Conservation (phyloP, 2,797 vertebrate species). For the Peromyscus melanophrys region DNA sequence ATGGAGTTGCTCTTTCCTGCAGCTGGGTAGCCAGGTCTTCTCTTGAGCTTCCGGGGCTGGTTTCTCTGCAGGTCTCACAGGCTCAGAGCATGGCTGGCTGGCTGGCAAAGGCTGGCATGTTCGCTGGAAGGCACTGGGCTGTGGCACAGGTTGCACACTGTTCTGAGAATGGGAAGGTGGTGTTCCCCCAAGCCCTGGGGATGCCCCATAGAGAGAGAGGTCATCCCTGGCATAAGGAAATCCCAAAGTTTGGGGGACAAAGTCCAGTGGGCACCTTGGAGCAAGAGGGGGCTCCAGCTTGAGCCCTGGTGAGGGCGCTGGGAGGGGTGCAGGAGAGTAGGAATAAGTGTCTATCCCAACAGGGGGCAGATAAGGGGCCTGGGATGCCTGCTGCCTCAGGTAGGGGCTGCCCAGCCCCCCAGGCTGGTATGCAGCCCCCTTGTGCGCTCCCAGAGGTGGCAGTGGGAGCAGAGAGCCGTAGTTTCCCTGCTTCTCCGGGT, state of each 20-base stretch:
- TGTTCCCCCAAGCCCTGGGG: constrained; percentile 73
- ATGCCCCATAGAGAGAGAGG: background rate
- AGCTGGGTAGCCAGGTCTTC: constrained; percentile 52
- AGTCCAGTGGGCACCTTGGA: constrained; percentile 68
- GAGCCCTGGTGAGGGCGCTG: constrained; percentile 31
- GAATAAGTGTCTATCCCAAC: constrained; percentile 71
- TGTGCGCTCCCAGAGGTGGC: constrained; percentile 74
- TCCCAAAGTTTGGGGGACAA: background rate
- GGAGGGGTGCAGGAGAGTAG: rapidly evolving
- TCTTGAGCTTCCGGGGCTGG: background rate
- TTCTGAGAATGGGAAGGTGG: background rate
- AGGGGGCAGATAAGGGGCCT: constrained; percentile 65
- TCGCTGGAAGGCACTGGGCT: constrained; percentile 83
- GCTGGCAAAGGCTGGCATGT: constrained; percentile 49
- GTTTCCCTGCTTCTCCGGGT: constrained; percentile 84
- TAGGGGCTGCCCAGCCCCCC: constrained; percentile 65
- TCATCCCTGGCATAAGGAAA: constrained; percentile 55
- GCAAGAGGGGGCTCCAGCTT: background rate
- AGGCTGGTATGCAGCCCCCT: constrained; percentile 12
- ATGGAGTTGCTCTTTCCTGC: constrained; percentile 64
- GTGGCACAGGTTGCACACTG: constrained; percentile 60
- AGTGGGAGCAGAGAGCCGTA: background rate
- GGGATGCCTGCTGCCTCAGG: constrained; percentile 76
- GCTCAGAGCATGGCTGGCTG: rapidly evolving
- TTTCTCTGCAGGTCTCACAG: background rate